These are phyloP conservation scores for Chelon auratus DNA, from an alignment of 2,797 vertebrate species.

Conservation along the genomic window DNA sequence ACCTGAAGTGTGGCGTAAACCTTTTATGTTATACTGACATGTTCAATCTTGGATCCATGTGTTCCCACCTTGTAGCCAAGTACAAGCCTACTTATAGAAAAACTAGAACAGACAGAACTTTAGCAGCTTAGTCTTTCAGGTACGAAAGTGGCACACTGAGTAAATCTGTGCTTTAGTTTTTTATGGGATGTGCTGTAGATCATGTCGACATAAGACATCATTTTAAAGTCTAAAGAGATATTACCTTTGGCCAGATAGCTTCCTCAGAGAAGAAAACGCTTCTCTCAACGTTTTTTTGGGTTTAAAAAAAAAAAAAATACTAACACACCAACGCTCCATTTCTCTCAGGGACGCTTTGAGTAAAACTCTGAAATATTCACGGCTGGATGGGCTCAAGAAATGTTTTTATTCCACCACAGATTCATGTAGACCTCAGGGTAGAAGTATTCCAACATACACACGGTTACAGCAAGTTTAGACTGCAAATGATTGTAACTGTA, in stretches of 20 bases:
- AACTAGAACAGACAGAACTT: neutral
- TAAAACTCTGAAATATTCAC: constrained; percentile 15
- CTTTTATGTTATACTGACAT: constrained; percentile 34
- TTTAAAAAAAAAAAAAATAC: constrained; percentile 4
- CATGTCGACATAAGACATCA: constrained; percentile 10
- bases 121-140: neutral
- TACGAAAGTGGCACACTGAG: neutral
- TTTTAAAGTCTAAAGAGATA: constrained; percentile 35
- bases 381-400: constrained; percentile 19
- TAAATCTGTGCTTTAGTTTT: constrained; percentile 11
- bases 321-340: constrained; percentile 19
- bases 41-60: constrained; percentile 46
- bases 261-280: constrained; percentile 26
- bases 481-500: constrained; percentile 31
- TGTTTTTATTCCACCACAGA: constrained; percentile 41
- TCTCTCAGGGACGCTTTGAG: constrained; percentile 39
- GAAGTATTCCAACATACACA: constrained; percentile 34
- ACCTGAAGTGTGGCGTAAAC: constrained; percentile 26
- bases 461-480: constrained; percentile 27
- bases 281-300: constrained; percentile 33
- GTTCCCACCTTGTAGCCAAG: constrained; percentile 43
- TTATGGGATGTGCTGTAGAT: constrained; percentile 32
- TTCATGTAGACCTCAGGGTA: constrained; percentile 26
- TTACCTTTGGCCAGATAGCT: constrained; percentile 35
- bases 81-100: constrained; percentile 24